Conservation (phyloP, 2,888 invertebrate species). For the Tuberolachnus salignus region DNA sequence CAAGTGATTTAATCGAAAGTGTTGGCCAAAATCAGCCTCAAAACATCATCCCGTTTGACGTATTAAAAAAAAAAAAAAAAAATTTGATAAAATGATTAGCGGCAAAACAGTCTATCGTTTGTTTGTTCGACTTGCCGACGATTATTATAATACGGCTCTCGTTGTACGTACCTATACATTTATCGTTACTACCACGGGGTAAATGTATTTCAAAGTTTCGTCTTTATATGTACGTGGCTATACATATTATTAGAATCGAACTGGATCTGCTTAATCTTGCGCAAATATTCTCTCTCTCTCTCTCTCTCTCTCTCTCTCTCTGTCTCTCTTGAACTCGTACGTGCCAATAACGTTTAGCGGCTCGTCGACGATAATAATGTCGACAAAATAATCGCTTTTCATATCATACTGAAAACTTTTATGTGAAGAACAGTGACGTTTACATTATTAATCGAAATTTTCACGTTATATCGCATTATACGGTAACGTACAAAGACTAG, state of each 20-base stretch:
- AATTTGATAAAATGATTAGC: no score
- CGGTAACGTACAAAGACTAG: no score
- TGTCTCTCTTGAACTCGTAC: no score
- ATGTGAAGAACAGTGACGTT: no score
- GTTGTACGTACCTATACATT: neutral
- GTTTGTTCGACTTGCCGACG: no score
- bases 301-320: no score
- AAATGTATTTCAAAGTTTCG: slow-evolving; percentile 9
- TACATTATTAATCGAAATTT: neutral
- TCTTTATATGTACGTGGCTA: neutral
- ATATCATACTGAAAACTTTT: neutral
- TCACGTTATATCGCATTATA: neutral
- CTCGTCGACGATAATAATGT: neutral
- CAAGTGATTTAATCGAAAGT: neutral
- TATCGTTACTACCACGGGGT: neutral
- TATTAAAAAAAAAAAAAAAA: no score
- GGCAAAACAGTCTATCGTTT: no score
- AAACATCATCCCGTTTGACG: no score
- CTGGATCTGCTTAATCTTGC: slow-evolving; percentile 4
- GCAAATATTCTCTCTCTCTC: neutral
- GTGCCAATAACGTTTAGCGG: slow-evolving; percentile 2
- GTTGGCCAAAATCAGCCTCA: no score
- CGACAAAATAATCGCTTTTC: neutral
- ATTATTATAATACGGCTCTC: neutral
- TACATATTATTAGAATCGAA: slow-evolving; percentile 2